Conservation (phyloP, 2,888 invertebrate species). For the Xanthostigma xanthostigma region DNA sequence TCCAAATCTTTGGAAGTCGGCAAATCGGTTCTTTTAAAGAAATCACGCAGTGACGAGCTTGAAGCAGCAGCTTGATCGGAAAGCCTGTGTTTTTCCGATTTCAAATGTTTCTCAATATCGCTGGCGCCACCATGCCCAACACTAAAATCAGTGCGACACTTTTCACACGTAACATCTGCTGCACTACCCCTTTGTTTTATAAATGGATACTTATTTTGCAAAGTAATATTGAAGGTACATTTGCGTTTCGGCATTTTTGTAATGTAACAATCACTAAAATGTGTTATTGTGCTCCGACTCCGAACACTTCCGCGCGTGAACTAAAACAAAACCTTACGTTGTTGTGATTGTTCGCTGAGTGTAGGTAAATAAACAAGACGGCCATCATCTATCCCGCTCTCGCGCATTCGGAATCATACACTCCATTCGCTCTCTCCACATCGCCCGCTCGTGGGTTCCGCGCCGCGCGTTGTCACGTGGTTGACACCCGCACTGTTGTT, state of each 20-base stretch:
- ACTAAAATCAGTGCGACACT: constrained; percentile 7
- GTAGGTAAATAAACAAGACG: no score
- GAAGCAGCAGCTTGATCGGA: constrained; percentile 10
- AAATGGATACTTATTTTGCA: constrained; percentile 17
- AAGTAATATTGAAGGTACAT: constrained; percentile 16
- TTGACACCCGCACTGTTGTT: no score
- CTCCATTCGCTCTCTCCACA: no score
- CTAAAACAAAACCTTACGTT: not conserved
- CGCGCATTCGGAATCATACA: no score
- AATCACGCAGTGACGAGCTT: constrained; percentile 8
- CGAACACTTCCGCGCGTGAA: not conserved
- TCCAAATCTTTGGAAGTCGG: constrained; percentile 12
- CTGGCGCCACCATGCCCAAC: constrained; percentile 11
- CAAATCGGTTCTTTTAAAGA: constrained; percentile 10
- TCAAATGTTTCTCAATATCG: constrained; percentile 14
- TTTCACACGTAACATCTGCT: constrained; percentile 10
- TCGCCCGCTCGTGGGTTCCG: no score
- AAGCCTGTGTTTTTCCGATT: constrained; percentile 12
- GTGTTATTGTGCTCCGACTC: not conserved
- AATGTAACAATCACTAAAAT: constrained; percentile 1
- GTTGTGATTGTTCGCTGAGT: no score
- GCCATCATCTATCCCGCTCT: no score
- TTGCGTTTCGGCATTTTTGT: constrained; percentile 15
- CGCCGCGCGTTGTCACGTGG: no score
- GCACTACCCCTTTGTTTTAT: constrained; percentile 14